Conservation (phyloP, 2,888 invertebrate genomes). For the Thecophora atra region DNA sequence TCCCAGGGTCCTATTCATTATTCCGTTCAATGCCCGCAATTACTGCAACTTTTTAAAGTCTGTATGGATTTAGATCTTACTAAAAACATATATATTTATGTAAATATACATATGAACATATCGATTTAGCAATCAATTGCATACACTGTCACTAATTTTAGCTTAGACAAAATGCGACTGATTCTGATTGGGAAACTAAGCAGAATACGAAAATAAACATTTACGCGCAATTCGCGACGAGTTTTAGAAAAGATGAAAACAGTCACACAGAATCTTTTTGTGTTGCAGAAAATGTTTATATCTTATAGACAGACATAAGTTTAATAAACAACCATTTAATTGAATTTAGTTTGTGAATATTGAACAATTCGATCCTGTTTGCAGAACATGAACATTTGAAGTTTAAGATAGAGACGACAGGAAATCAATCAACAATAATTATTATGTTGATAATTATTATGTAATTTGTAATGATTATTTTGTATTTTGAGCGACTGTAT, state of each 20-base stretch:
- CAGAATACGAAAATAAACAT: slow-evolving; percentile 24
- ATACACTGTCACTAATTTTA: slow-evolving; percentile 14
- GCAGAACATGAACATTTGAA: too few relatives aligned
- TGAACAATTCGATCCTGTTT: too few relatives aligned
- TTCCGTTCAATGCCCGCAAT: neutral
- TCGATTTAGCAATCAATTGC: neutral
- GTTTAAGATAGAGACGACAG: too few relatives aligned
- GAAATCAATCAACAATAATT: too few relatives aligned
- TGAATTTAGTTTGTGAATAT: too few relatives aligned
- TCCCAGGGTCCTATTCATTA: slow-evolving; percentile 12
- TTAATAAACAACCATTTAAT: too few relatives aligned
- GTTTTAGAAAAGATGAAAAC: neutral
- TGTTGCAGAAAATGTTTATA: too few relatives aligned
- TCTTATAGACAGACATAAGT: too few relatives aligned
- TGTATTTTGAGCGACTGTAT: too few relatives aligned
- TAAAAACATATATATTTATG: too few relatives aligned
- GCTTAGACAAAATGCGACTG: slow-evolving; percentile 17
- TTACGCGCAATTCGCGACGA: neutral
- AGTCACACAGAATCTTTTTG: neutral
- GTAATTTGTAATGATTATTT: too few relatives aligned
- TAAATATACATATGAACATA: neutral
- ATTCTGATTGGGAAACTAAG: slow-evolving; percentile 16
- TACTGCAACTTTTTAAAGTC: neutral
- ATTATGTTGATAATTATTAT: too few relatives aligned
- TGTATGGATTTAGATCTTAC: neutral